These are phyloP conservation scores for Pinctada fucata DNA, from an alignment of 2,888 invertebrate species.

Conservation along the genomic window DNA sequence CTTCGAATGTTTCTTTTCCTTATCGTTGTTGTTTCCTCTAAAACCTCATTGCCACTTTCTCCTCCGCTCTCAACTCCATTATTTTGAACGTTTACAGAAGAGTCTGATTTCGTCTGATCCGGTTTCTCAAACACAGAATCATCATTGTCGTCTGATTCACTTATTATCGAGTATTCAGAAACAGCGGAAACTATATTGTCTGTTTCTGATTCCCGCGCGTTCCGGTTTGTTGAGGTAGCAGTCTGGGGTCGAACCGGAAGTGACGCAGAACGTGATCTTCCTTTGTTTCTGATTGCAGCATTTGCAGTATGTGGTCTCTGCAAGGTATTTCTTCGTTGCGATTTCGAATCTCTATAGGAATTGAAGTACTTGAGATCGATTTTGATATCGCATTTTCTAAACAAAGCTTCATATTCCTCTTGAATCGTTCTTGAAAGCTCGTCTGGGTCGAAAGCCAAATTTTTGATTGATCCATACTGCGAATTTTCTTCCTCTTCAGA, in stretches of 20 bases:
- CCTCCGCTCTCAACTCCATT: background rate
- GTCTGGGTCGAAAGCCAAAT: constrained; percentile 47
- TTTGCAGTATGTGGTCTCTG: constrained; percentile 52
- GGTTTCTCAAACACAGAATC: background rate
- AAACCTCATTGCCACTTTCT: background rate
- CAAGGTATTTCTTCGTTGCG: constrained; percentile 23
- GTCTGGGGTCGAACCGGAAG: constrained; percentile 21
- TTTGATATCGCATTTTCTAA: constrained; percentile 32
- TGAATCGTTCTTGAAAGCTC: constrained; percentile 47
- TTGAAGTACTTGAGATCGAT: constrained; percentile 8
- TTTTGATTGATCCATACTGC: constrained; percentile 25
- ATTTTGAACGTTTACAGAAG: background rate
- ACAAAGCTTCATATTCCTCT: constrained; percentile 50
- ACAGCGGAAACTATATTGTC: background rate
- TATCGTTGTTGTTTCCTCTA: background rate
- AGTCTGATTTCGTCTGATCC: background rate
- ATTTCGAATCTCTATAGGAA: constrained; percentile 23
- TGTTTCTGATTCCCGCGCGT: background rate
- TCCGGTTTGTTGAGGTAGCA: background rate
- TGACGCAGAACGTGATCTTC: background rate
- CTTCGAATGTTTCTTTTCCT: background rate
- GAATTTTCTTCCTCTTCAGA: constrained; percentile 40
- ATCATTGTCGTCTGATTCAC: background rate
- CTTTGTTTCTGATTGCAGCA: constrained; percentile 22
- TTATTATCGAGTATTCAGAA: background rate